A percentile compares a stretch with the other conserved stretches of the same genome.
Evolutionary conservation across 2,888 invertebrate species (phyloP).

Genomic region (Scaeva pyrastri): DNA sequence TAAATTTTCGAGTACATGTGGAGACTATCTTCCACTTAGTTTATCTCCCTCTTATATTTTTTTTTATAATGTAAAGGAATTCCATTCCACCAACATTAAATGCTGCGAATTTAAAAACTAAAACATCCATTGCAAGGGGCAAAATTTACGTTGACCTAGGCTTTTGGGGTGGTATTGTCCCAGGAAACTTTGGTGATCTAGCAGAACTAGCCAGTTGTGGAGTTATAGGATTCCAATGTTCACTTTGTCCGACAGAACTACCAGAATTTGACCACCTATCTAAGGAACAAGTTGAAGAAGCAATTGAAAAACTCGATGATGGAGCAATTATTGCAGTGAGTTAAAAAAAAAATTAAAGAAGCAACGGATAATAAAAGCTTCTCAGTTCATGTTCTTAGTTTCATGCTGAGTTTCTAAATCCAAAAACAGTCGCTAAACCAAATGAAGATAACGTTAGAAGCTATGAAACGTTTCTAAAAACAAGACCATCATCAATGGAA

Average conservation of each 20-base stretch:
- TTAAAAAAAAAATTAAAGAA: neutral
- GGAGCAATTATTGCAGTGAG: conserved; percentile 88
- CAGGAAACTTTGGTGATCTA: conserved; percentile 86
- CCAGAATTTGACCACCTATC: conserved; percentile 88
- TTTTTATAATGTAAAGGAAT: conserved; percentile 85
- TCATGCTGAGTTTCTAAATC: conserved; percentile 88
- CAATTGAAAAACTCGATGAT: conserved; percentile 86
- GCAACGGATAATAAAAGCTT: neutral
- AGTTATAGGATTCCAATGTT: conserved; percentile 91
- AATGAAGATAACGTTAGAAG: conserved; percentile 85
- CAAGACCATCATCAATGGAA: conserved; percentile 89
- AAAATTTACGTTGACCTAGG: conserved; percentile 89
- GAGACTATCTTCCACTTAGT: neutral
- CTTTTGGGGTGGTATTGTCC: conserved; percentile 92
- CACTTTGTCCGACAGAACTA: conserved; percentile 88
- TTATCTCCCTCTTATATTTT: neutral
- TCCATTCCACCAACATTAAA: conserved; percentile 90
- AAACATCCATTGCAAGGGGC: conserved; percentile 86
- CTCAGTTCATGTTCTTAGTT: conserved; percentile 85
- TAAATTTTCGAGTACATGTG: no score
- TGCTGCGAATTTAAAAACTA: conserved; percentile 86
- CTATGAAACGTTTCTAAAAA: conserved; percentile 87
- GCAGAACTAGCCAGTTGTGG: conserved; percentile 86
- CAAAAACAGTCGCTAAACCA: conserved; percentile 77
- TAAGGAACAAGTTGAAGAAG: conserved; percentile 85